phyloP scores from a whole-genome alignment of 1,140 invertebrate species.

The Leucophenga varia region DNA sequence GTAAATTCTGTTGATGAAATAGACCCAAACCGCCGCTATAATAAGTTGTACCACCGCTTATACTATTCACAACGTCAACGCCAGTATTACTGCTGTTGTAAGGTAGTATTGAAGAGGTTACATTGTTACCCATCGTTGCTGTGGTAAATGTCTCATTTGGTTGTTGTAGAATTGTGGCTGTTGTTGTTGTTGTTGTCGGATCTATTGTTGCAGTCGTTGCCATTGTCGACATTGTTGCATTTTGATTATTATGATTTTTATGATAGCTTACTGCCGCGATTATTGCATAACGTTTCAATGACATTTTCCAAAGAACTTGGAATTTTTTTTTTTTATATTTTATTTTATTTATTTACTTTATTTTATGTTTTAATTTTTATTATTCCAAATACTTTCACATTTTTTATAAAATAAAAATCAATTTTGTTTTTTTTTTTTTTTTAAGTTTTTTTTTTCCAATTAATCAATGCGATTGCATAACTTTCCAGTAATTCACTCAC shows the following conservation, averaged over 20 bases:
- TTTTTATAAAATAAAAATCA: too few relatives aligned
- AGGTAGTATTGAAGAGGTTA: too few relatives aligned
- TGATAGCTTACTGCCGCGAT: constrained; percentile 39
- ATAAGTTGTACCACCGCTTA: constrained; percentile 28
- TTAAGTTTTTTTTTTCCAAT: too few relatives aligned
- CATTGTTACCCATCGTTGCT: too few relatives aligned
- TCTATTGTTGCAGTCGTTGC: constrained; percentile 17
- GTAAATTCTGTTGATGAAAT: constrained; percentile 44
- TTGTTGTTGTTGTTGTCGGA: neutral
- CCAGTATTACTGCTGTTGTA: neutral
- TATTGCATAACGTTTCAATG: constrained; percentile 49
- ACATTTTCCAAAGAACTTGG: constrained; percentile 30
- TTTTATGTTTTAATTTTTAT: too few relatives aligned
- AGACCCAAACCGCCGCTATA: constrained; percentile 50
- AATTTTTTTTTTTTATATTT: too few relatives aligned
- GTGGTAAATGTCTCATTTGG: neutral
- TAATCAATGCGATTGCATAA: too few relatives aligned
- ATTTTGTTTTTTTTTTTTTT: too few relatives aligned
- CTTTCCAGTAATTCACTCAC: too few relatives aligned
- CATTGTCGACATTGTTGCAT: constrained; percentile 14
- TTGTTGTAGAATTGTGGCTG: neutral
- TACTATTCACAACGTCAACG: too few relatives aligned
- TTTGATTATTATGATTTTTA: constrained; percentile 25
- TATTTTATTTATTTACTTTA: too few relatives aligned
- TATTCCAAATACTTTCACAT: too few relatives aligned